Conservation (phyloP, 2,113 vertebrate species). For the Phalacrocorax brasilianus region DNA sequence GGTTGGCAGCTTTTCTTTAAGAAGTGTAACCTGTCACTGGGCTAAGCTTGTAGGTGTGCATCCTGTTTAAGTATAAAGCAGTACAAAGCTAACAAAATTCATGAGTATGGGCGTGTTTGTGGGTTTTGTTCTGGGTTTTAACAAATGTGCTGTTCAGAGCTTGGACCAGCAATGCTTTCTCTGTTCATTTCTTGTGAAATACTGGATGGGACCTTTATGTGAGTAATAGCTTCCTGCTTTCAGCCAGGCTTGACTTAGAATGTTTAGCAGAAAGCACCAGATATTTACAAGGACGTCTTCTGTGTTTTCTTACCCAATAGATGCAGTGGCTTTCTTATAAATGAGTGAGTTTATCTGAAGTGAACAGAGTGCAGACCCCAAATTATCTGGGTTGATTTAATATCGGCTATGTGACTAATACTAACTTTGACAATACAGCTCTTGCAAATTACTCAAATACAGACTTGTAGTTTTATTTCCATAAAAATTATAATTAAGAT, state of each 20-base stretch:
- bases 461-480: background rate
- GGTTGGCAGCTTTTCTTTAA: background rate
- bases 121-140: background rate
- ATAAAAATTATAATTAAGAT: background rate
- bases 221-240: background rate
- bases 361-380: background rate
- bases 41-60: background rate
- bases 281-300: background rate
- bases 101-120: no score
- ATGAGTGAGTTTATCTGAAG: background rate
- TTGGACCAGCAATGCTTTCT: background rate
- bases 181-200: background rate
- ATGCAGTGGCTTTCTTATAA: background rate
- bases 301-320: background rate
- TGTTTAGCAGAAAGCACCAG: background rate
- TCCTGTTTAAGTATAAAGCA: background rate
- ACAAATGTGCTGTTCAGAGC: background rate
- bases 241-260: background rate
- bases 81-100: background rate
- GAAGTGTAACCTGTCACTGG: background rate
- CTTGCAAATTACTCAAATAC: background rate
- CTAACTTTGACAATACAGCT: background rate
- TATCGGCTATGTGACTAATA: background rate
- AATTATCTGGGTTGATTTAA: background rate
- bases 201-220: background rate